A percentile compares a stretch with the other conserved stretches of the same genome.
Conservation (phyloP, 2,797 vertebrate genomes). For the Xenops minutus region DNA sequence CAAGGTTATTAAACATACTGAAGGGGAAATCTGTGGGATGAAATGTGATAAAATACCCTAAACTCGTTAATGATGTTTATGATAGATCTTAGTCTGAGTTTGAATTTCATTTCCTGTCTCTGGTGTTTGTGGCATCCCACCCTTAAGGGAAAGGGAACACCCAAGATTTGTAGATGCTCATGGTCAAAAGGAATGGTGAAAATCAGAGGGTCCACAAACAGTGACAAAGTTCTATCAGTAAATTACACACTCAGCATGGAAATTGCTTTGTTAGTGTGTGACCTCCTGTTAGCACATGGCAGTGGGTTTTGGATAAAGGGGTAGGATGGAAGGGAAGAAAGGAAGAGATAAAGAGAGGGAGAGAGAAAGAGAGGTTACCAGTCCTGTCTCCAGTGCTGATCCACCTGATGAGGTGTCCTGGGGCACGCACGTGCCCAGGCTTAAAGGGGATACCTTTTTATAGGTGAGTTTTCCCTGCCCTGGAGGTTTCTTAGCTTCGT, state of each 20-base stretch:
- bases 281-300: not conserved
- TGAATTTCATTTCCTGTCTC: not conserved
- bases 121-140: not conserved
- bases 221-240: not conserved
- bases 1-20: not conserved
- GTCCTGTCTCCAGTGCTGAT: not conserved
- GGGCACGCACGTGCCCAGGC: too few species aligned
- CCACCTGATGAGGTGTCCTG: not conserved
- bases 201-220: not conserved
- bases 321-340: not conserved
- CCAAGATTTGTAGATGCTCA: not conserved
- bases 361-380: not conserved
- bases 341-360: not conserved
- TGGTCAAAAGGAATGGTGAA: not conserved
- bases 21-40: not conserved
- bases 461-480: not conserved
- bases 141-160: not conserved
- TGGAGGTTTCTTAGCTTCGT: not conserved
- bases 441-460: not conserved
- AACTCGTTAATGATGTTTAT: not conserved
- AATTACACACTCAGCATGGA: not conserved
- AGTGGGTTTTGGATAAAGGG: not conserved
- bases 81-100: not conserved
- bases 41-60: not conserved
- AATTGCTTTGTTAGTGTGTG: not conserved